Evolutionary conservation across 2,113 vertebrate genomes (phyloP).

Genomic region (Bubalus kerabau): DNA sequence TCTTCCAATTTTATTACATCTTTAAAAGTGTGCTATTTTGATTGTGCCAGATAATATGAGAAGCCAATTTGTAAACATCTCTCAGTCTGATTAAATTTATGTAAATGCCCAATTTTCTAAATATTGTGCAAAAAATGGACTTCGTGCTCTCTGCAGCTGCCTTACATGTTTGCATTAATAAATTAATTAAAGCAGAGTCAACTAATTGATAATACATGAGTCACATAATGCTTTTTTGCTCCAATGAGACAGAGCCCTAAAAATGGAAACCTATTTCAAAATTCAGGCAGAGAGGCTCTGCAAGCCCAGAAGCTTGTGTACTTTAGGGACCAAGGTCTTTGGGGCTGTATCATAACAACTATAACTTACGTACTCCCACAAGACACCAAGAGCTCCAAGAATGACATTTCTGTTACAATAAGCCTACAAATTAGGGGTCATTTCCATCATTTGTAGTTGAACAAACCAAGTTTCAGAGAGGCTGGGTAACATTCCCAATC

Average conservation of each 20-base stretch:
- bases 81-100: background rate
- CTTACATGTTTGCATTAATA: background rate
- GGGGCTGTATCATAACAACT: background rate
- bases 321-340: background rate
- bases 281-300: background rate
- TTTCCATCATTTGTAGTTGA: background rate
- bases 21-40: background rate
- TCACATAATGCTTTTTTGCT: background rate
- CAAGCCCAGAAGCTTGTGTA: background rate
- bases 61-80: conserved; percentile 39
- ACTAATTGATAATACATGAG: background rate
- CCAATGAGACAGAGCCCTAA: background rate
- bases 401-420: background rate
- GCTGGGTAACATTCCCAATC: background rate
- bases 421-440: background rate
- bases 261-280: background rate
- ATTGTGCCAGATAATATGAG: background rate
- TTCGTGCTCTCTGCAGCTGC: background rate
- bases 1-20: background rate
- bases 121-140: background rate
- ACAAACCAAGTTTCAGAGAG: background rate
- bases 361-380: background rate
- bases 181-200: background rate
- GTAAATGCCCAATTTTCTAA: conserved; percentile 38
- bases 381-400: background rate